phyloP scores from a whole-genome alignment of 35 echinoderm and acorn worm genomes.

The Heliocidaris tuberculata region DNA sequence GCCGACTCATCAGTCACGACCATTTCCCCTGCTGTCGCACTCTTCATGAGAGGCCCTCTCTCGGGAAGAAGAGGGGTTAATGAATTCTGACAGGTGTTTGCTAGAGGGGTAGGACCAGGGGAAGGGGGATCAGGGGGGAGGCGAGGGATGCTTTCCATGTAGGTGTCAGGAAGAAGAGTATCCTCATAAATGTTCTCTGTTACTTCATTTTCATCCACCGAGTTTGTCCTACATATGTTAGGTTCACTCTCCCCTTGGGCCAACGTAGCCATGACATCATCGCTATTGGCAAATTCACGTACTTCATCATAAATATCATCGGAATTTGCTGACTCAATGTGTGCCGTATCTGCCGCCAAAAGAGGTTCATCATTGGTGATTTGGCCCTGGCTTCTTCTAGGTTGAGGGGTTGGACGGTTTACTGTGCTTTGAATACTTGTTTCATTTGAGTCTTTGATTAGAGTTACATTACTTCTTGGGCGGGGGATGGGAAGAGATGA shows the following conservation, averaged over 20 bases:
- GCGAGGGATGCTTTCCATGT: neutral
- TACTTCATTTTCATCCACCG: neutral
- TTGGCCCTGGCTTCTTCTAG: neutral
- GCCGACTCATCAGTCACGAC: slow-evolving; percentile 20
- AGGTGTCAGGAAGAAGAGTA: slow-evolving; percentile 22
- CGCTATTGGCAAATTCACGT: neutral
- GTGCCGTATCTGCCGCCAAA: neutral
- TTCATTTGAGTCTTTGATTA: neutral
- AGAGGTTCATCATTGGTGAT: neutral
- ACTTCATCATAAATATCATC: slow-evolving; percentile 26
- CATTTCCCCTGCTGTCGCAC: slow-evolving; percentile 16
- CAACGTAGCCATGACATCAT: slow-evolving; percentile 17
- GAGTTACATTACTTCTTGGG: neutral
- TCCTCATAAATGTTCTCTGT: slow-evolving; percentile 38
- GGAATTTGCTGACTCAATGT: neutral
- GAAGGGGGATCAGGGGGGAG: neutral
- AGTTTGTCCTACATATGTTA: neutral
- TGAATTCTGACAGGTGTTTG: neutral
- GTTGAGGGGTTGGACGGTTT: neutral
- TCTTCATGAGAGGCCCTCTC: neutral
- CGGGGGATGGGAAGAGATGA: neutral
- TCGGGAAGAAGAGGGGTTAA: neutral
- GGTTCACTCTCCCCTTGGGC: neutral
- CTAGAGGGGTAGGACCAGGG: neutral
- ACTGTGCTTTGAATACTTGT: neutral